Evolutionary conservation across 1,140 invertebrate genomes (phyloP), one percentile per base, ranked within the genome.

Genomic region (Lerema accius): DNA sequence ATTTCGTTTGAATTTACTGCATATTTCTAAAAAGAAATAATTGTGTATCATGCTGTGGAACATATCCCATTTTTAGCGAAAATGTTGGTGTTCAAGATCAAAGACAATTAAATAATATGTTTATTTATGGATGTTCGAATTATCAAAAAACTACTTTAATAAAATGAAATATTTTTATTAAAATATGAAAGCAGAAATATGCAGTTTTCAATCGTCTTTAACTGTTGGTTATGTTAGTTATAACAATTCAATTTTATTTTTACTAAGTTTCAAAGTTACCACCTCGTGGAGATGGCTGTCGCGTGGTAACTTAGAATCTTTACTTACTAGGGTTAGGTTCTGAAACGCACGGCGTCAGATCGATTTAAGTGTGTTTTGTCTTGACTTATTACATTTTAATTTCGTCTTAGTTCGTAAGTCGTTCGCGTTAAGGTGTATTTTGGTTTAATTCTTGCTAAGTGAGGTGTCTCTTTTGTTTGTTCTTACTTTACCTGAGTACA

Each of bases 401-500:
- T 67, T 50, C 19, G 45, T 59, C 45, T 62, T 73, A 61, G 59
- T 26, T 71, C 46, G 61, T 68, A 71, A 69, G 51, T 66, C 48
- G 28, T 64, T 71, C 46, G 58, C 32, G 40, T 50, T 58, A 69
- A 68, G 51, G 45, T 69, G 49, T 39, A 51, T 67, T 65, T 66
- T 69, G 69, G 61, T 76, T 71, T 71, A 67, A 48, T 69, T 72
- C 65, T 68, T 43, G 65, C 69, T 65, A 65, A 59, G 51, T 28
- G 61, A 69, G 55, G 60, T 67, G 46, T 60, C 17, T 40, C 17
- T 73, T 69, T 76, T 58, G 45, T 78, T 73, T 65, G 45, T 66
- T 75, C 66, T 74, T 72, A 66, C 58, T 80, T 78, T 76, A 76
- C 75, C 72, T 80, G 79, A 85, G 74, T 84, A 84, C 77, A 82